Conservation (phyloP, 1,140 invertebrate species). For the Daktulosphaira vitifoliae region DNA sequence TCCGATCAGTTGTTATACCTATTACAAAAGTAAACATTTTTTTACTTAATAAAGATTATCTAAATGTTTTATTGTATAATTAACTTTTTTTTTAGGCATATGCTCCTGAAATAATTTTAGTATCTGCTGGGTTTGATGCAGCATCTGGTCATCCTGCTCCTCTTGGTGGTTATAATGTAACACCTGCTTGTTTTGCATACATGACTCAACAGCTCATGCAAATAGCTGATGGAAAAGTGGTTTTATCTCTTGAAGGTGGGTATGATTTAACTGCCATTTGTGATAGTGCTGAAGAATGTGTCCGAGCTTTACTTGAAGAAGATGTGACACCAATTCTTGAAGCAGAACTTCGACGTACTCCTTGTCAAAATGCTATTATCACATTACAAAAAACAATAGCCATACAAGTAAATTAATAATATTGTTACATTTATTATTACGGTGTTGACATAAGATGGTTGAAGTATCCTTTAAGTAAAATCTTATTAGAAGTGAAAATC, state of each 20-base stretch:
- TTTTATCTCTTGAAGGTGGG: constrained; percentile 86
- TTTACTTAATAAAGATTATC: neutral
- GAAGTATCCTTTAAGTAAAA: too few species aligned
- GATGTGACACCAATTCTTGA: constrained; percentile 64
- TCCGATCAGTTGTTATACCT: constrained; percentile 85
- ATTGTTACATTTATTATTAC: neutral
- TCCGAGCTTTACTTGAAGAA: constrained; percentile 82
- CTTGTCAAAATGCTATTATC: constrained; percentile 74
- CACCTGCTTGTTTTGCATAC: constrained; percentile 89
- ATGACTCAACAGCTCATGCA: constrained; percentile 92
- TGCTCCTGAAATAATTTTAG: constrained; percentile 87
- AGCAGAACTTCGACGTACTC: constrained; percentile 66
- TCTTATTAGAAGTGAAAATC: too few species aligned
- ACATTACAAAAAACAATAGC: constrained; percentile 80
- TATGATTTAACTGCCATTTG: constrained; percentile 94
- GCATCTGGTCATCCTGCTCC: constrained; percentile 86
- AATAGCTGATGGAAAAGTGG: constrained; percentile 77
- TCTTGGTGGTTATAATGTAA: constrained; percentile 88
- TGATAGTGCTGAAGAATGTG: constrained; percentile 94
- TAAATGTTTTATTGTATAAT: neutral
- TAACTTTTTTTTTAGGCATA: constrained; percentile 57
- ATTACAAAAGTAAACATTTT: constrained; percentile 58
- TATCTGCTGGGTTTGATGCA: constrained; percentile 97
- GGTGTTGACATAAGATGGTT: too few species aligned
- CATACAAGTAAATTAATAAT: constrained; percentile 57